phyloP scores from a whole-genome alignment of 2,888 invertebrate genomes.

The Suillia variegata region DNA sequence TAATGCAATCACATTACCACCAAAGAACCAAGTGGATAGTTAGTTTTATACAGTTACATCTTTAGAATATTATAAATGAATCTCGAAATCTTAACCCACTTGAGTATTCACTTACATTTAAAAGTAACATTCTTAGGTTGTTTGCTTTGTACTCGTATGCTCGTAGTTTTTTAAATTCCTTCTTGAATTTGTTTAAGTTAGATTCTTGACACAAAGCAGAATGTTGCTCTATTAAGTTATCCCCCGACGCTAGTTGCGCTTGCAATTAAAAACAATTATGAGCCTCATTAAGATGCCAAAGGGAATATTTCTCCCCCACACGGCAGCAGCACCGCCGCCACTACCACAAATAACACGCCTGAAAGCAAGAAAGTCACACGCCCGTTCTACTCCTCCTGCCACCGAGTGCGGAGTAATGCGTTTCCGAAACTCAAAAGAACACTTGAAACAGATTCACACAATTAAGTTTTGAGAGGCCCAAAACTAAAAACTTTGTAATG shows the following conservation, averaged over 20 bases:
- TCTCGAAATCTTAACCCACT: too few species aligned
- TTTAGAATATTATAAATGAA: too few species aligned
- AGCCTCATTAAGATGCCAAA: background rate
- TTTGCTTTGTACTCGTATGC: too few species aligned
- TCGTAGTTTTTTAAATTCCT: too few species aligned
- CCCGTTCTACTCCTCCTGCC: background rate
- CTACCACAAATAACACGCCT: background rate
- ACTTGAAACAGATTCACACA: constrained; percentile 9
- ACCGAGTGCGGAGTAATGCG: background rate
- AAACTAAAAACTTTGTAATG: constrained; percentile 35
- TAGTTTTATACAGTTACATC: too few species aligned
- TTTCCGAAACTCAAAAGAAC: background rate
- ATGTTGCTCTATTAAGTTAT: too few species aligned
- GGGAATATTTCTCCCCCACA: constrained; percentile 3
- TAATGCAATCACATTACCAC: too few species aligned
- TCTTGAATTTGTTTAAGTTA: too few species aligned
- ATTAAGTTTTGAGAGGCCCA: constrained; percentile 2
- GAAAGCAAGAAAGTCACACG: background rate
- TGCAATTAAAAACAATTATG: constrained; percentile 3
- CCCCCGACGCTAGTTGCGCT: background rate
- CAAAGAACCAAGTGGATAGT: too few species aligned
- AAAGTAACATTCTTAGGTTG: too few species aligned
- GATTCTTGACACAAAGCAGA: too few species aligned
- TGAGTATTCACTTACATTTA: too few species aligned
- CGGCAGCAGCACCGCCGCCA: background rate